These are phyloP conservation scores for Dendroctonus ponderosae DNA, from an alignment of 1,140 invertebrate species.

Conservation along the genomic window DNA sequence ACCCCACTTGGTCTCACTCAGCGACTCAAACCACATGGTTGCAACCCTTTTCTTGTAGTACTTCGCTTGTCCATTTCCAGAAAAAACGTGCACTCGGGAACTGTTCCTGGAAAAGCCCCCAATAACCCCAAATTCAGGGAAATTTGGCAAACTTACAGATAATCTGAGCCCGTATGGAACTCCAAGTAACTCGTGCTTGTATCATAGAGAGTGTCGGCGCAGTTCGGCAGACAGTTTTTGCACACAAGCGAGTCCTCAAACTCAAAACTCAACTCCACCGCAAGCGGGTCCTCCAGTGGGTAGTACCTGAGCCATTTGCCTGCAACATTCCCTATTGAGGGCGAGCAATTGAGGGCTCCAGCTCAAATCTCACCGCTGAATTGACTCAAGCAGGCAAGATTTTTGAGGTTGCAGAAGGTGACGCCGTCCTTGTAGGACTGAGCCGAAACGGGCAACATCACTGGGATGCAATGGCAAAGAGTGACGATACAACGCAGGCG, in stretches of 20 bases:
- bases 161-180: background rate
- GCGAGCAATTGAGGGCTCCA: too few relatives aligned
- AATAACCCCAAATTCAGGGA: background rate
- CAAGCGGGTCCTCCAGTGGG: background rate
- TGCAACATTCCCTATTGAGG: background rate
- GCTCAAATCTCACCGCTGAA: conserved; percentile 37
- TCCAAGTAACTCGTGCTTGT: conserved; percentile 9
- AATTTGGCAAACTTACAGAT: background rate
- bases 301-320: conserved; percentile 16
- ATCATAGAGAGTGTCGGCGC: background rate
- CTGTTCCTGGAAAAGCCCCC: conserved; percentile 21
- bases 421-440: conserved; percentile 11
- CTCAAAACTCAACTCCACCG: background rate
- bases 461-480: conserved; percentile 58
- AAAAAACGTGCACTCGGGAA: conserved; percentile 46
- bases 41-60: conserved; percentile 47
- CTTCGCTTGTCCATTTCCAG: conserved; percentile 35
- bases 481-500: conserved; percentile 52
- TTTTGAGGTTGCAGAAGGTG: conserved; percentile 48
- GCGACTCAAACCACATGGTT: conserved; percentile 51
- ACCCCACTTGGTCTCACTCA: conserved; percentile 48
- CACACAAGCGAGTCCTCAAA: conserved; percentile 6
- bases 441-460: conserved; percentile 43
- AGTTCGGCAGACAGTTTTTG: conserved; percentile 1
- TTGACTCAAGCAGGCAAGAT: conserved; percentile 54